Percentiles rank a stretch among this genome's conserved stretches.
Evolutionary conservation across 2,888 invertebrate species (phyloP).

Genomic region (Nemapogon koenigi): DNA sequence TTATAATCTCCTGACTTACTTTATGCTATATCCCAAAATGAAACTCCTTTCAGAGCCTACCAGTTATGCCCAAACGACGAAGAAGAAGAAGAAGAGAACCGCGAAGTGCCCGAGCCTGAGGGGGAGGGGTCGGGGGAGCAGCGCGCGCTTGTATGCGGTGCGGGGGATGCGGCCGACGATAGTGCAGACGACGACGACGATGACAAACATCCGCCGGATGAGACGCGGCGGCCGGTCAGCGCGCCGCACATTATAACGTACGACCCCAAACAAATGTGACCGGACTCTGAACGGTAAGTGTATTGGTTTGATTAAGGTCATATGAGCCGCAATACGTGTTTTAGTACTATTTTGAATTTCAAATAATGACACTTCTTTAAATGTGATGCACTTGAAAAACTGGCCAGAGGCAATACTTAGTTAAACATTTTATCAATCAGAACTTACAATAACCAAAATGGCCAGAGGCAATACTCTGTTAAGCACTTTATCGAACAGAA

Average conservation of each 20-base stretch:
- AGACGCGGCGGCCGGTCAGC: neutral
- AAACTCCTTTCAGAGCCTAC: conserved; percentile 33
- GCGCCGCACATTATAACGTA: conserved; percentile 1
- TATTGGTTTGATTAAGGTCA: conserved; percentile 4
- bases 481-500: too few relatives aligned
- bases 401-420: too few relatives aligned
- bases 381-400: too few relatives aligned
- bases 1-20: too few relatives aligned
- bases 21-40: too few relatives aligned
- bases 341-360: conserved; percentile 11
- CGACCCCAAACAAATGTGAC: conserved; percentile 15
- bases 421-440: too few relatives aligned
- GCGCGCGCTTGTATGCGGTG: conserved; percentile 14
- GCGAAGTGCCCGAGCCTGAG: conserved; percentile 24
- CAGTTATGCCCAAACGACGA: conserved; percentile 56
- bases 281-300: conserved; percentile 11
- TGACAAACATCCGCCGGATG: conserved; percentile 24
- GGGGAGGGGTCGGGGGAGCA: conserved; percentile 24
- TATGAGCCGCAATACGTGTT: conserved; percentile 10
- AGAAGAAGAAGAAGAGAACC: conserved; percentile 49
- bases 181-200: conserved; percentile 25
- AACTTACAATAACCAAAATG: too few relatives aligned
- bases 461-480: too few relatives aligned
- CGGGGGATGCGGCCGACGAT: conserved; percentile 22
- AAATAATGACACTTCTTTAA: too few relatives aligned